Evolutionary conservation across 2,797 vertebrate species (phyloP).

Genomic region (Vespertilio murinus): DNA sequence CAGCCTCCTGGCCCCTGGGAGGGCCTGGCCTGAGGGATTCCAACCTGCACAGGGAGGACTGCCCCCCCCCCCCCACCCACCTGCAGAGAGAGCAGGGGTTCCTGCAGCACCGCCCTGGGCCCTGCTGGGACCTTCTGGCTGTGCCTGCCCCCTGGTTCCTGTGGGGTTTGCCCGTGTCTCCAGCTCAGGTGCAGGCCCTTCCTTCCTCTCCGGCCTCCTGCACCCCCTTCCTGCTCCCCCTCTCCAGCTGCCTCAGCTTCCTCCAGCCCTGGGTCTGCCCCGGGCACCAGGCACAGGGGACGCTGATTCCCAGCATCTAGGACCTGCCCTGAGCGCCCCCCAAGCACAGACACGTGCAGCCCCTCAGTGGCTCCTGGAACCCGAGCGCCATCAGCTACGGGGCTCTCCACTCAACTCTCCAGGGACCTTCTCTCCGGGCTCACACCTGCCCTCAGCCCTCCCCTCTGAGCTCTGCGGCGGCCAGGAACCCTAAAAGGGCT

Average conservation of each 20-base stretch:
- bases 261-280: background rate
- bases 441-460: too few relatives aligned
- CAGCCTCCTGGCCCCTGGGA: too few relatives aligned
- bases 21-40: too few relatives aligned
- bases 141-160: accelerated
- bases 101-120: background rate
- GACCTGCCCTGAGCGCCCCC: too few relatives aligned
- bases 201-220: accelerated
- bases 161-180: background rate
- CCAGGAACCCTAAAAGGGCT: too few relatives aligned
- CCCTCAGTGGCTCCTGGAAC: accelerated
- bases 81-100: too few relatives aligned
- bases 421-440: too few relatives aligned
- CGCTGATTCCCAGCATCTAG: background rate
- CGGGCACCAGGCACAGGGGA: background rate
- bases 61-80: too few relatives aligned
- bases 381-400: background rate
- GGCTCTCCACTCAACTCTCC: accelerated
- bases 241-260: too few relatives aligned
- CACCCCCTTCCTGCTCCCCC: too few relatives aligned
- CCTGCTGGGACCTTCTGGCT: accelerated
- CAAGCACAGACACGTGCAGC: accelerated
- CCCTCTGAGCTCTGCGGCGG: too few relatives aligned
- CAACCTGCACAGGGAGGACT: background rate
- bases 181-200: accelerated